A percentile compares a stretch with the other conserved stretches of the same genome.
These are phyloP conservation scores for Brachionus plicatilis DNA, from an alignment of 1,140 invertebrate genomes.

Conservation along the genomic window DNA sequence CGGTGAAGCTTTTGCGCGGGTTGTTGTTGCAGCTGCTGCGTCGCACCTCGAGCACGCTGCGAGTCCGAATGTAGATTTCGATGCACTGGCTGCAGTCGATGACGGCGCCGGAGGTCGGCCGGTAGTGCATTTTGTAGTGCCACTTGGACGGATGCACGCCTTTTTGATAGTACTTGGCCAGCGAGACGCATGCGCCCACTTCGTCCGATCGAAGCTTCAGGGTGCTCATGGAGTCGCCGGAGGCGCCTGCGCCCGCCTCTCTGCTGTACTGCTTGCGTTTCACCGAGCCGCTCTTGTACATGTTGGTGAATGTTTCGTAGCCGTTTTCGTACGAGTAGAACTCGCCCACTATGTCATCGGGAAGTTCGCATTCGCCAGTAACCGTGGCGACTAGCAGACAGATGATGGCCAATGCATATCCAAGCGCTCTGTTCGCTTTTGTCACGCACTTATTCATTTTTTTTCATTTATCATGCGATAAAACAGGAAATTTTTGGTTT, in stretches of 20 bases:
- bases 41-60: neutral
- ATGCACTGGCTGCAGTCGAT: slow-evolving; percentile 37
- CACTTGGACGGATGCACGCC: slow-evolving; percentile 36
- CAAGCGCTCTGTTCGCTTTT: neutral
- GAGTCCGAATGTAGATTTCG: slow-evolving; percentile 26
- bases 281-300: neutral
- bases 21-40: slow-evolving; percentile 28
- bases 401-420: neutral
- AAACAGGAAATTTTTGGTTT: neutral
- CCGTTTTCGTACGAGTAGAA: slow-evolving; percentile 40
- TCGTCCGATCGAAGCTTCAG: slow-evolving; percentile 11
- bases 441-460: neutral
- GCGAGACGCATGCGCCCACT: neutral
- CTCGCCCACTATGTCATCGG: slow-evolving; percentile 35
- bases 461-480: neutral
- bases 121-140: slow-evolving; percentile 40
- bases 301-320: slow-evolving; percentile 20
- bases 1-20: slow-evolving; percentile 11
- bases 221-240: slow-evolving; percentile 18
- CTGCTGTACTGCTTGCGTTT: slow-evolving; percentile 16
- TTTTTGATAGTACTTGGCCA: slow-evolving; percentile 26
- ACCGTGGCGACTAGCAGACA: neutral
- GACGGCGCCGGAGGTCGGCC: slow-evolving; percentile 24
- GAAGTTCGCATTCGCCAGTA: neutral
- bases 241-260: slow-evolving; percentile 38